Evolutionary conservation across 1,140 invertebrate genomes (phyloP).

Genomic region (Drosophila equinoxialis): DNA sequence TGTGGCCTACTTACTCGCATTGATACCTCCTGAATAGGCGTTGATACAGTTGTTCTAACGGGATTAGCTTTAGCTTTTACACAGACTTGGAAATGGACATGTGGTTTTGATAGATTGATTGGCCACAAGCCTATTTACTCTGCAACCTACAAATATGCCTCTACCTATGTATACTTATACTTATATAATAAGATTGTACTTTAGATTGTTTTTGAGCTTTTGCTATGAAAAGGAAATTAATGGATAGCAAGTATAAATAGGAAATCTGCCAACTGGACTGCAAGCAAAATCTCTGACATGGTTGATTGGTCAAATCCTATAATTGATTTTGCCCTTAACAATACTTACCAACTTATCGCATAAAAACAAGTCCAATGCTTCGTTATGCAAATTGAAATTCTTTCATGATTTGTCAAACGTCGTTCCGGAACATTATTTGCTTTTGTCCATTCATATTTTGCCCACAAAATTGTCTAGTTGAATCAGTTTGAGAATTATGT

Average conservation of each 20-base stretch:
- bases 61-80: constrained; percentile 54
- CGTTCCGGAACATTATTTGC: constrained; percentile 2
- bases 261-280: constrained; percentile 31
- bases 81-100: constrained; percentile 19
- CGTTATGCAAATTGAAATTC: constrained; percentile 49
- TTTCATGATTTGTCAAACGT: constrained; percentile 14
- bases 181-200: background rate
- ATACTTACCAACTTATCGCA: constrained; percentile 31
- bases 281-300: constrained; percentile 52
- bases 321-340: constrained; percentile 38
- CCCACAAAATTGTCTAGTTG: no score
- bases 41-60: constrained; percentile 60
- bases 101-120: constrained; percentile 12
- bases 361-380: constrained; percentile 6
- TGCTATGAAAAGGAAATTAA: constrained; percentile 15
- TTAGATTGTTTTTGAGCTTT: background rate
- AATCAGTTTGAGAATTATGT: background rate
- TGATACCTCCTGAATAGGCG: constrained; percentile 42
- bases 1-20: constrained; percentile 45
- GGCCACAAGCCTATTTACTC: background rate
- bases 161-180: background rate
- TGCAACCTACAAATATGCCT: background rate
- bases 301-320: constrained; percentile 3
- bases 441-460: background rate
- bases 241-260: background rate